Conservation (phyloP, 2,797 vertebrate species). For the Melopsittacus undulatus region DNA sequence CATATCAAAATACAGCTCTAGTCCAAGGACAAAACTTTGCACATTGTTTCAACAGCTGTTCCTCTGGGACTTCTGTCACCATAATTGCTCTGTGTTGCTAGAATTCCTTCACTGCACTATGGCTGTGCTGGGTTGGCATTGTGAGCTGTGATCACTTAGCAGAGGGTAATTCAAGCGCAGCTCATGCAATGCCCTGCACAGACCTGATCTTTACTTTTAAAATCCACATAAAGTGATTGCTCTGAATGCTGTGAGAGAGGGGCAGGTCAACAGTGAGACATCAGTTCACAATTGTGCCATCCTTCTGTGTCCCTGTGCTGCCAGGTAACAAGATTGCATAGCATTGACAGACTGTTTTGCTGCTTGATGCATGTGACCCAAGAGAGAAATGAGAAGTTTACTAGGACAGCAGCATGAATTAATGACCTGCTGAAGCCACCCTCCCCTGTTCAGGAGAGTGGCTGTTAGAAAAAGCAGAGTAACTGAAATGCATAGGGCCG, state of each 20-base stretch:
- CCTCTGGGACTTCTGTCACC: background rate
- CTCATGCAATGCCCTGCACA: background rate
- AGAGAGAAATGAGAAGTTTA: background rate
- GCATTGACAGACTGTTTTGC: background rate
- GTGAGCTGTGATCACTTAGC: background rate
- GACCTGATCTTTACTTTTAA: background rate
- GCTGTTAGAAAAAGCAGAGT: background rate
- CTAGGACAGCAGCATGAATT: background rate
- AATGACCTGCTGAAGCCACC: background rate
- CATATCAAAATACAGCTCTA: background rate
- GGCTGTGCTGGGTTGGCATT: background rate
- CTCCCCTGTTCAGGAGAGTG: background rate
- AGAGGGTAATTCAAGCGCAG: background rate
- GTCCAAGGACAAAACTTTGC: background rate
- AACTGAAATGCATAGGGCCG: background rate
- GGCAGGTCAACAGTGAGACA: background rate
- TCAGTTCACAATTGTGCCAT: background rate
- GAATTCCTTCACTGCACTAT: background rate
- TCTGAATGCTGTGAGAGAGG: background rate
- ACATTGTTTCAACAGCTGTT: background rate
- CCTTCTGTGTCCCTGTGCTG: background rate
- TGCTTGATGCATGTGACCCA: background rate
- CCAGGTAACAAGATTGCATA: background rate
- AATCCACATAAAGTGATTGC: background rate
- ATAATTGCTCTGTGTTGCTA: background rate